Evolutionary conservation across 2,888 invertebrate genomes (phyloP).

Genomic region (Cartodere bifasciata): DNA sequence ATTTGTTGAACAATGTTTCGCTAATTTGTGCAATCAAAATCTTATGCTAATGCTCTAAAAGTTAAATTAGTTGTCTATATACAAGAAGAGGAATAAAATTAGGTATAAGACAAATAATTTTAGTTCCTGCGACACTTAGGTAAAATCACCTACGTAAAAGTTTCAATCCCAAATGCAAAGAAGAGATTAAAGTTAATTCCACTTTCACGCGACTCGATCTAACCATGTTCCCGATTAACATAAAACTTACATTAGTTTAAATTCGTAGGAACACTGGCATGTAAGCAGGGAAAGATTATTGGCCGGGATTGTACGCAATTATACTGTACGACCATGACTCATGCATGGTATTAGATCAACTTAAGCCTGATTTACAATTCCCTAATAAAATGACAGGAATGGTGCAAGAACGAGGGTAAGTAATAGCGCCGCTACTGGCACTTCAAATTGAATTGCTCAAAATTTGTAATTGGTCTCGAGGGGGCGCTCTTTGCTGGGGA

Average conservation of each 20-base stretch:
- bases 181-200: slow-evolving; percentile 24
- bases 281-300: slow-evolving; percentile 26
- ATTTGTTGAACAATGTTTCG: too few relatives aligned
- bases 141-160: slow-evolving; percentile 15
- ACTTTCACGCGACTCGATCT: slow-evolving; percentile 21
- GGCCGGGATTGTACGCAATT: slow-evolving; percentile 26
- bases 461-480: too few relatives aligned
- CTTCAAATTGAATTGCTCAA: too few relatives aligned
- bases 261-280: slow-evolving; percentile 18
- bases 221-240: slow-evolving; percentile 25
- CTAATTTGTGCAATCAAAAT: too few relatives aligned
- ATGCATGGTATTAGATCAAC: slow-evolving; percentile 17
- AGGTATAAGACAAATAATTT: too few relatives aligned
- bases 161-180: slow-evolving; percentile 21
- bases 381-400: slow-evolving; percentile 15
- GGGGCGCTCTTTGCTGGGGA: too few relatives aligned
- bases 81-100: too few relatives aligned
- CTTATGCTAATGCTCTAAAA: too few relatives aligned
- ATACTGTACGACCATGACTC: slow-evolving; percentile 20
- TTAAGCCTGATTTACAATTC: slow-evolving; percentile 20
- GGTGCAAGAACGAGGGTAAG: too few relatives aligned
- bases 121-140: too few relatives aligned
- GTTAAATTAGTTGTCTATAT: too few relatives aligned
- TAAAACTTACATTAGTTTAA: slow-evolving; percentile 29
- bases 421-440: too few relatives aligned